Conservation (phyloP, 2,797 vertebrate genomes). For the Acipenser transmontanus region DNA sequence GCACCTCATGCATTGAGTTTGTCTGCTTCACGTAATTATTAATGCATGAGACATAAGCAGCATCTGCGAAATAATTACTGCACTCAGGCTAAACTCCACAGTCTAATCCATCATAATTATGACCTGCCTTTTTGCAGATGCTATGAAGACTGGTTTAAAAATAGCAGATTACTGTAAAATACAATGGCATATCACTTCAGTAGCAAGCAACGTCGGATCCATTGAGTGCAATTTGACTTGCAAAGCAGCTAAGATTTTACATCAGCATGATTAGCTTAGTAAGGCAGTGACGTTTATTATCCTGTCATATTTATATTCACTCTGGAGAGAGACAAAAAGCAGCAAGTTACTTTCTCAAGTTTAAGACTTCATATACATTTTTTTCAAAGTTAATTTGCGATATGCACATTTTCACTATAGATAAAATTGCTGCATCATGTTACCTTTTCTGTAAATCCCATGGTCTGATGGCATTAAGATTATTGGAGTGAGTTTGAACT, state of each 20-base stretch:
- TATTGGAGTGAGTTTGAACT: no score
- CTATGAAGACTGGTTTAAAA: constrained; percentile 35
- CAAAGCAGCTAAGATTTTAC: constrained; percentile 12
- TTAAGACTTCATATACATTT: no score
- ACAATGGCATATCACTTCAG: constrained; percentile 5
- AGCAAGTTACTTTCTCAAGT: no score
- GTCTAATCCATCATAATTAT: constrained; percentile 87
- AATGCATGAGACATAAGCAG: constrained; percentile 74
- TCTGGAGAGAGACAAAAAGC: neutral
- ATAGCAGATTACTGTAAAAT: constrained; percentile 50
- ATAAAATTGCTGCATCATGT: no score
- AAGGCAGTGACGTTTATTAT: constrained; percentile 14
- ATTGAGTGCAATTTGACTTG: neutral
- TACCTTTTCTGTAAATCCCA: no score
- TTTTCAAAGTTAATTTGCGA: no score
- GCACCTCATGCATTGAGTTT: constrained; percentile 43
- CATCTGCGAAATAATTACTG: constrained; percentile 81
- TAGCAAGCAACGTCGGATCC: neutral
- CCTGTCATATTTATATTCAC: neutral
- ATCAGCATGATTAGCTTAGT: constrained; percentile 17
- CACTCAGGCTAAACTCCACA: constrained; percentile 60
- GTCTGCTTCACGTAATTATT: constrained; percentile 54
- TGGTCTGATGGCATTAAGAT: no score
- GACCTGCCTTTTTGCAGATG: constrained; percentile 67
- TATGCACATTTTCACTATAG: no score